Evolutionary conservation across 2,888 invertebrate species (phyloP), one percentile per base, ranked within the genome.

Genomic region (Poecilus cupreus): DNA sequence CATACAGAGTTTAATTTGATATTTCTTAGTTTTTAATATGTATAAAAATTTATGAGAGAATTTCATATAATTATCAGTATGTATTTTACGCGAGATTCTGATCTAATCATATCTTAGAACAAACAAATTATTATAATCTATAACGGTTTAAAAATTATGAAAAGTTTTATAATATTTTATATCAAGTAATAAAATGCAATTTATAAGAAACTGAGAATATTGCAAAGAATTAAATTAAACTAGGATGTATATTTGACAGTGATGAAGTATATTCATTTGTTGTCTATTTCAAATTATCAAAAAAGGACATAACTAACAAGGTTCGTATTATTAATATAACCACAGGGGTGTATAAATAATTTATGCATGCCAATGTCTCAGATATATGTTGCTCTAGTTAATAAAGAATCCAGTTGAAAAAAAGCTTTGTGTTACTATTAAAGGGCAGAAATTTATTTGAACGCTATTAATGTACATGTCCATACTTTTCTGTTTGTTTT

Each of bases 191-290:
- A 10, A 46, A n/a, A 10, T 49, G 16, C 5, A 46, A 13, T n/a
- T 2, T 46, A 0, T n/a, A 13, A 11, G 49, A 16, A n/a, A 49
- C 18, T 49, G 18, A 49, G 18, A 49, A 16, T 2, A 16, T 49
- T 16, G 13, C 37, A 32, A n/a, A 32, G 32, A 74, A 74, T 49
- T 11, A 10, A 20, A 51, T n/a, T n/a, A n/a, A n/a, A n/a, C 26
- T 26, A 75, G 75, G 75, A 75, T 51, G 16, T n/a, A 26, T 16
- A n/a, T 75, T 75, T 11, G 51, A 75, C 75, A 75, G 24, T 75
- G 75, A 75, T 49, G 49, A 51, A 75, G 75, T 75, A 20, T 20
- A 51, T 75, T 20, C 75, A 75, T 75, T 26, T 51, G 75, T 75
- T 75, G 51, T 75, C 75, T 49, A 32, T 51, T 16, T 26, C 6